phyloP scores from a whole-genome alignment of 2,113 vertebrate species.

The Notarius lentiginosus region DNA sequence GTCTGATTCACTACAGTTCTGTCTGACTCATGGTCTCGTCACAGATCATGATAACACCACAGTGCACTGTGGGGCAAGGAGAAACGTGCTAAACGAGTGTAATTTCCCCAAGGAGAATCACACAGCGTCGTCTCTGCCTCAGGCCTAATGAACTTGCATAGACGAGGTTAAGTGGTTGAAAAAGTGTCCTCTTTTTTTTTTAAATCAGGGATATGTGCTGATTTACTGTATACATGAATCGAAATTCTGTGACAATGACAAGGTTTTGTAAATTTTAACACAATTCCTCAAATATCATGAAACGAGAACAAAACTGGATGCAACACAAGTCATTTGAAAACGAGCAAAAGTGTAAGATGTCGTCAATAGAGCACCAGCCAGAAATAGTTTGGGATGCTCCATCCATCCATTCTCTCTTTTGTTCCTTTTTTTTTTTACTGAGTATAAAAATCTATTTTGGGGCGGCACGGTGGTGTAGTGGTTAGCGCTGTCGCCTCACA shows the following conservation, averaged over 20 bases:
- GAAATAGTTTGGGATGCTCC: background rate
- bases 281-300: background rate
- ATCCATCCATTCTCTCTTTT: background rate
- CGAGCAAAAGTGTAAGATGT: background rate
- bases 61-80: conserved; percentile 5
- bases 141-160: conserved; percentile 25
- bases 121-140: background rate
- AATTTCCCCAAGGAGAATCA: conserved; percentile 12
- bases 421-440: background rate
- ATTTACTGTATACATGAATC: conserved; percentile 21
- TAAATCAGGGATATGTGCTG: background rate
- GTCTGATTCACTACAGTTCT: background rate
- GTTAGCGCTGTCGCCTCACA: no score
- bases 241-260: background rate
- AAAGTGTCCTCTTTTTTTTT: background rate
- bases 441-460: no score
- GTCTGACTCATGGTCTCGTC: background rate
- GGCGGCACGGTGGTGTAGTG: no score
- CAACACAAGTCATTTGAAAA: background rate
- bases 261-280: background rate
- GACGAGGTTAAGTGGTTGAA: background rate
- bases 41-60: conserved; percentile 4
- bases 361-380: background rate
- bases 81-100: conserved; percentile 11
- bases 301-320: background rate